A percentile compares a stretch with the other conserved stretches of the same genome.
phyloP scores from a whole-genome alignment of 2,888 invertebrate genomes.

The Syrista parreyssii region DNA sequence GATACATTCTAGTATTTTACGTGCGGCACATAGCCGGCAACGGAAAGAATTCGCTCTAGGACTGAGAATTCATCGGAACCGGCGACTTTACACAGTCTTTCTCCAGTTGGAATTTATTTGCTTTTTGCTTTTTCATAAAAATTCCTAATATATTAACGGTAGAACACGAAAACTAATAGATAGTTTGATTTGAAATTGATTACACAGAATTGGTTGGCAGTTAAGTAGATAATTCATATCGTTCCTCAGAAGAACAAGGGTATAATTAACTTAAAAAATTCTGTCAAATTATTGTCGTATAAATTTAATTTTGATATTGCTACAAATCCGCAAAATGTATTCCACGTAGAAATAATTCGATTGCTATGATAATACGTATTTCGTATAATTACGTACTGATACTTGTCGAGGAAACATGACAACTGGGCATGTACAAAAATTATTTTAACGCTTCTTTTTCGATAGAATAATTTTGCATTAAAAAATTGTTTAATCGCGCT shows the following conservation, averaged over 20 bases:
- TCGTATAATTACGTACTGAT: not conserved
- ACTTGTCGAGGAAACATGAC: not conserved
- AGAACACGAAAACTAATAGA: not conserved
- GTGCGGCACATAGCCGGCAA: conserved; percentile 27
- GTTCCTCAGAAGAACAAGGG: not conserved
- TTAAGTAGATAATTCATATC: not conserved
- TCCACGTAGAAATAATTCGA: not conserved
- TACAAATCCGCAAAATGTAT: not conserved
- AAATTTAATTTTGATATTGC: not conserved
- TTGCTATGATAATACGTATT: not conserved
- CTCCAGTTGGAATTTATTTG: conserved; percentile 20
- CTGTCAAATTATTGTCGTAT: no score
- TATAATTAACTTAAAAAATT: not conserved
- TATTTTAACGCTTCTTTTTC: not conserved
- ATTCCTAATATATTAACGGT: conserved; percentile 4
- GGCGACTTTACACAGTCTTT: conserved; percentile 9
- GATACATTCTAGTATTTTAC: conserved; percentile 56
- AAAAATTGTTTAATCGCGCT: not conserved
- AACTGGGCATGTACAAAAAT: not conserved
- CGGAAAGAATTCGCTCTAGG: conserved; percentile 20
- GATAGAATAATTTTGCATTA: not conserved
- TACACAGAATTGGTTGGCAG: not conserved
- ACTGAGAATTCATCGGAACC: conserved; percentile 4
- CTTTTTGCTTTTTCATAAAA: conserved; percentile 21
- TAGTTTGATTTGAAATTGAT: not conserved